Evolutionary conservation across 92 coral and sea anemone genomes (phyloP).

Genomic region (Zoanthus sociatus): DNA sequence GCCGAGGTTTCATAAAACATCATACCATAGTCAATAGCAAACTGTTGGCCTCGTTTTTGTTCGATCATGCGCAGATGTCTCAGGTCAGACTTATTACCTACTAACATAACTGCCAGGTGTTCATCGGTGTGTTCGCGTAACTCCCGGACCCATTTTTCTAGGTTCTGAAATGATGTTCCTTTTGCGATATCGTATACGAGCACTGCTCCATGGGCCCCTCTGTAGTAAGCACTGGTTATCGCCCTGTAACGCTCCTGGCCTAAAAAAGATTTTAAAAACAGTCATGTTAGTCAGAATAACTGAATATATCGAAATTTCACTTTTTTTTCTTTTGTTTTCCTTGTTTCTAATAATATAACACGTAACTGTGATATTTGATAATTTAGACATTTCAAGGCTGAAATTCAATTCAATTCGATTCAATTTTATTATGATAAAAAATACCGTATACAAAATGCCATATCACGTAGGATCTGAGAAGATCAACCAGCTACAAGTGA

Average conservation of each 20-base stretch:
- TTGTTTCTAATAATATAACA: no score
- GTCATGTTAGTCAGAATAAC: neutral
- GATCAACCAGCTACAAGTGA: no score
- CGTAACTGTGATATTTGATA: no score
- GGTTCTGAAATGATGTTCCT: constrained; percentile 88
- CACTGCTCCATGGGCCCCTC: constrained; percentile 97
- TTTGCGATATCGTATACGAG: constrained; percentile 97
- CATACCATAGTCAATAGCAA: constrained; percentile 85
- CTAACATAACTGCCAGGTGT: constrained; percentile 80
- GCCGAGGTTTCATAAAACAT: constrained; percentile 97
- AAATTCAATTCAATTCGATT: no score
- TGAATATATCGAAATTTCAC: no score
- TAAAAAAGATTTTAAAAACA: constrained; percentile 22
- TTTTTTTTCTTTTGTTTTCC: no score
- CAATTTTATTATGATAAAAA: no score
- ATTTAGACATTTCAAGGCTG: no score
- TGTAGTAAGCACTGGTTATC: constrained; percentile 98
- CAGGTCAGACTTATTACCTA: constrained; percentile 95
- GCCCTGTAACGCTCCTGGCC: constrained; percentile 99
- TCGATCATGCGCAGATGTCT: constrained; percentile 94
- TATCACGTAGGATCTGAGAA: no score
- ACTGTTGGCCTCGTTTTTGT: constrained; percentile 79
- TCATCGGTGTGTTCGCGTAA: constrained; percentile 85
- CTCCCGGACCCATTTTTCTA: constrained; percentile 92
- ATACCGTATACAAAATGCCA: no score